phyloP scores from a whole-genome alignment of 2,113 vertebrate species.

The Leucopternis melanops region DNA sequence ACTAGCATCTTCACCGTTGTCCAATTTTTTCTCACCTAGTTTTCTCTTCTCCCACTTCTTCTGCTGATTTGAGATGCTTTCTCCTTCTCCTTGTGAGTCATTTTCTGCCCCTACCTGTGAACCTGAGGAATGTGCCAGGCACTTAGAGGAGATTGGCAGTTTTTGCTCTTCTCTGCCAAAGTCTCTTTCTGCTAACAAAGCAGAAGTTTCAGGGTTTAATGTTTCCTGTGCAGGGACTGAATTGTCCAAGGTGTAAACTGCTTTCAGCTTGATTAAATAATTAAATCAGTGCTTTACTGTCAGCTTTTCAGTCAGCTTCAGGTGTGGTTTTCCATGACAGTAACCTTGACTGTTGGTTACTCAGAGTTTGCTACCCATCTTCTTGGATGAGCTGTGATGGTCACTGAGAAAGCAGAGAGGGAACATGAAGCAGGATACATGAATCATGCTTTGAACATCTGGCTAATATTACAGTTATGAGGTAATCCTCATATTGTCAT shows the following conservation, averaged over 20 bases:
- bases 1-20: slow-evolving; percentile 3
- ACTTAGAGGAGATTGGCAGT: slow-evolving; percentile 73
- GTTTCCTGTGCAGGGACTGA: slow-evolving; percentile 55
- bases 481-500: background rate
- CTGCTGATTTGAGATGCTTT: slow-evolving; percentile 44
- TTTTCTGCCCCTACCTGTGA: slow-evolving; percentile 45
- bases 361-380: background rate
- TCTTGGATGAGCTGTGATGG: background rate
- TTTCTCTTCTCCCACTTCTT: slow-evolving; percentile 65
- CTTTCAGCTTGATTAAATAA: background rate
- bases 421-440: background rate
- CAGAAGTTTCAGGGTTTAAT: slow-evolving; percentile 41
- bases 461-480: background rate
- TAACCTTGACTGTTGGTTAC: background rate
- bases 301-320: background rate
- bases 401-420: background rate
- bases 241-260: slow-evolving; percentile 6
- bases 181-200: slow-evolving; percentile 52
- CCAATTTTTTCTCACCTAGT: slow-evolving; percentile 21
- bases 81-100: slow-evolving; percentile 12
- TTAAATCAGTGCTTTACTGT: background rate
- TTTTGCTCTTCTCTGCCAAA: slow-evolving; percentile 45
- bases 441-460: background rate
- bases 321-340: background rate
- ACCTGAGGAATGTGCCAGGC: slow-evolving; percentile 73